Percentiles rank a stretch among this genome's conserved stretches.
Evolutionary conservation across 2,113 vertebrate genomes (phyloP).

Genomic region (Bubalus kerabau): DNA sequence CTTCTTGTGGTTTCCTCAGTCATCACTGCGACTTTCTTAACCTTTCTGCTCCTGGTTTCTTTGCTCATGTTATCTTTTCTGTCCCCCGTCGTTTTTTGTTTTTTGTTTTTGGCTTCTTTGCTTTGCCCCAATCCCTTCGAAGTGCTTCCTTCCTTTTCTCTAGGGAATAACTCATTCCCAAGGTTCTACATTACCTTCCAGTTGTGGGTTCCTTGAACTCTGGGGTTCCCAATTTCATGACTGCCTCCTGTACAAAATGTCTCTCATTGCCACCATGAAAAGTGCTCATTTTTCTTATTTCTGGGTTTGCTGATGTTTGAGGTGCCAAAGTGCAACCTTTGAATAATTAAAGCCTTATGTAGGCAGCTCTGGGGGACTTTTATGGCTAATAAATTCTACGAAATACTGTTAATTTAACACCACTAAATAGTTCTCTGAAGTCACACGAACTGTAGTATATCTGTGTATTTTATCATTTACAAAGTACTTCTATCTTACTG

Average conservation of each 20-base stretch:
- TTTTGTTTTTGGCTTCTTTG: background rate
- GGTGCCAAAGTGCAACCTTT: background rate
- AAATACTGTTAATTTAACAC: constrained; percentile 31
- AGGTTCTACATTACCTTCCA: background rate
- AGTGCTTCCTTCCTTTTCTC: background rate
- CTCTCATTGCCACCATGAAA: background rate
- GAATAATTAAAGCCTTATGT: constrained; percentile 50
- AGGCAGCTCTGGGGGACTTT: background rate
- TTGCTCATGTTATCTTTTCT: background rate
- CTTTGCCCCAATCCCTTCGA: background rate
- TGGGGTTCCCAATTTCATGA: background rate
- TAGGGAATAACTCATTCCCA: background rate
- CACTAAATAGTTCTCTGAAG: constrained; percentile 15
- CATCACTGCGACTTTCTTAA: background rate
- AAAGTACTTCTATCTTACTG: background rate
- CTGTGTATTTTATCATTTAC: background rate
- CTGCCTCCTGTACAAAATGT: background rate
- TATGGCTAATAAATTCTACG: constrained; percentile 9
- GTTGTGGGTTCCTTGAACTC: background rate
- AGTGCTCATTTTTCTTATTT: constrained; percentile 3
- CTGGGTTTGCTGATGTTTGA: background rate
- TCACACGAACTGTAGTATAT: background rate
- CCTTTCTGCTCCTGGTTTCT: background rate
- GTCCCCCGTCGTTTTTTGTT: background rate
- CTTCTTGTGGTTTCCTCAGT: background rate